Percentiles rank a stretch among this genome's conserved stretches.
Conservation (phyloP, 2,797 vertebrate species). For the Perodicticus potto region DNA sequence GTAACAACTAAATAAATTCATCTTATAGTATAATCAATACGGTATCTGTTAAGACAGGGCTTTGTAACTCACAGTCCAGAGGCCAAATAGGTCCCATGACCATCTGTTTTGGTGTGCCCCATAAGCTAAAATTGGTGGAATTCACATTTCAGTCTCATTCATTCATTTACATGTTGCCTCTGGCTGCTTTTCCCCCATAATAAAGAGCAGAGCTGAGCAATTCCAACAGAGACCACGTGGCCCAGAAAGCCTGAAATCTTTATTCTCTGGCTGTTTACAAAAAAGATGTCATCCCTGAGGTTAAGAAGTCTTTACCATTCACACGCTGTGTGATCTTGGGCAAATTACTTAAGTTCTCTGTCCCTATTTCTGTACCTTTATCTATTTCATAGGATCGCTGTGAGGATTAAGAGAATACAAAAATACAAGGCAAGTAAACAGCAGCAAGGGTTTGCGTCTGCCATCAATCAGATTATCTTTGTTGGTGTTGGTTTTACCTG, state of each 20-base stretch:
- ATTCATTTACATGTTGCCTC: neutral
- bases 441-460: fast-evolving
- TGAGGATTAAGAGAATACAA: neutral
- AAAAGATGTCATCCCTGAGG: neutral
- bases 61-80: neutral
- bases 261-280: neutral
- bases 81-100: neutral
- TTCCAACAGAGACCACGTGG: fast-evolving
- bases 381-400: no score
- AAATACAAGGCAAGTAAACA: neutral
- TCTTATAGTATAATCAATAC: neutral
- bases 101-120: neutral
- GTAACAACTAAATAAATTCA: neutral
- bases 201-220: no score
- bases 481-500: neutral
- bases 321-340: fast-evolving
- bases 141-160: neutral
- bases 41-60: neutral
- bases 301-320: neutral
- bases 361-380: fast-evolving
- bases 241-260: neutral
- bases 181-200: neutral
- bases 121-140: neutral
- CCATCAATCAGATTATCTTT: fast-evolving
- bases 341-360: neutral